phyloP scores from a whole-genome alignment of 2,113 vertebrate species.

The Sturnira hondurensis region DNA sequence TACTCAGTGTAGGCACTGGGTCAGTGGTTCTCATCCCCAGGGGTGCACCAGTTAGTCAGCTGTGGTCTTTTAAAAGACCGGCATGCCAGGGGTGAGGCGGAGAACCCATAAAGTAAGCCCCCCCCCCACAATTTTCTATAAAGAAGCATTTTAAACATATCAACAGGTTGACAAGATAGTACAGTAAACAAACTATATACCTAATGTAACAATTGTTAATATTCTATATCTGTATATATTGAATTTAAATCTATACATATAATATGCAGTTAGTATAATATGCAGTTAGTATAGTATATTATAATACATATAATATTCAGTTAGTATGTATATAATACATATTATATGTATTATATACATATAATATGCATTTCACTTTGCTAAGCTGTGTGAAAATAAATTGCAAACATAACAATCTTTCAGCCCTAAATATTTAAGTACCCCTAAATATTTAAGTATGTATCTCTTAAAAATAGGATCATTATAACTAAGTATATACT shows the following conservation, averaged over 20 bases:
- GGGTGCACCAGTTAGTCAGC: neutral
- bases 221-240: too few species aligned
- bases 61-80: neutral
- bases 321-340: too few species aligned
- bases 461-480: neutral
- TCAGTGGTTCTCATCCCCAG: neutral
- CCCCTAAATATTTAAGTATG: neutral
- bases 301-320: too few species aligned
- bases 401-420: neutral
- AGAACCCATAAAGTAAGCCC: neutral
- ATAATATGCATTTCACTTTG: neutral
- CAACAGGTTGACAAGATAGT: neutral
- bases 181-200: neutral
- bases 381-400: neutral
- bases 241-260: too few species aligned
- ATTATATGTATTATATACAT: too few species aligned
- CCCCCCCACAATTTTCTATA: neutral
- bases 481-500: neutral
- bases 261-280: too few species aligned
- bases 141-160: neutral
- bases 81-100: neutral
- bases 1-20: neutral
- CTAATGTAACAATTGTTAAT: neutral
- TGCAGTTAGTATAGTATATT: too few species aligned
- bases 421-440: neutral